These are phyloP conservation scores for Cataglyphis albicans DNA, from an alignment of 2,888 invertebrate genomes.

Conservation along the genomic window DNA sequence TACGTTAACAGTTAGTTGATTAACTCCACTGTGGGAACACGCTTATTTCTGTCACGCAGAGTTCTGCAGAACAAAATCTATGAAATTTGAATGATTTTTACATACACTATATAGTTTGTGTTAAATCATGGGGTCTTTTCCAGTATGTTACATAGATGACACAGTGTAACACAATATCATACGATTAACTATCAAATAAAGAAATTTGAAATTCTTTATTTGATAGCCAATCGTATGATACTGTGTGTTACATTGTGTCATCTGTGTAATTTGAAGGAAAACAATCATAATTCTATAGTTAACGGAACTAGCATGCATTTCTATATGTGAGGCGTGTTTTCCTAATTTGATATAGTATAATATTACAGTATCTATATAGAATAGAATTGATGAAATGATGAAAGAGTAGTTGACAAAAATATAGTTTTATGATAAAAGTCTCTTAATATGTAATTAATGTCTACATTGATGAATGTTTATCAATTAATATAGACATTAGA, in stretches of 20 bases:
- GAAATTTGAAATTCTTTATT: too few species aligned
- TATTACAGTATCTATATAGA: background rate
- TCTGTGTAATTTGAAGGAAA: too few species aligned
- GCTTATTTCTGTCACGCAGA: conserved; percentile 30
- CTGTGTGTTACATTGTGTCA: too few species aligned
- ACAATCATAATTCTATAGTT: background rate
- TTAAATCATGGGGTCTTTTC: background rate
- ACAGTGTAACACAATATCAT: too few species aligned
- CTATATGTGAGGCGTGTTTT: background rate
- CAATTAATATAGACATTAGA: background rate
- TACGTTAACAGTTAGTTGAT: conserved; percentile 12
- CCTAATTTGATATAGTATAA: background rate
- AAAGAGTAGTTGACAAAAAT: background rate
- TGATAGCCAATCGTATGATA: too few species aligned
- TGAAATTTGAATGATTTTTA: background rate
- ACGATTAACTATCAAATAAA: too few species aligned
- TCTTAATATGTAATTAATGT: background rate
- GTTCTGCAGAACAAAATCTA: background rate
- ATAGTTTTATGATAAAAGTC: background rate
- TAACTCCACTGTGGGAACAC: background rate
- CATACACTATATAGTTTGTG: background rate
- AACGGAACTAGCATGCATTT: background rate
- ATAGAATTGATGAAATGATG: background rate
- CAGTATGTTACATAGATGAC: too few species aligned
- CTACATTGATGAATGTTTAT: background rate